phyloP scores from a whole-genome alignment of 2,113 vertebrate species.

The Hydrolagus affinis region DNA sequence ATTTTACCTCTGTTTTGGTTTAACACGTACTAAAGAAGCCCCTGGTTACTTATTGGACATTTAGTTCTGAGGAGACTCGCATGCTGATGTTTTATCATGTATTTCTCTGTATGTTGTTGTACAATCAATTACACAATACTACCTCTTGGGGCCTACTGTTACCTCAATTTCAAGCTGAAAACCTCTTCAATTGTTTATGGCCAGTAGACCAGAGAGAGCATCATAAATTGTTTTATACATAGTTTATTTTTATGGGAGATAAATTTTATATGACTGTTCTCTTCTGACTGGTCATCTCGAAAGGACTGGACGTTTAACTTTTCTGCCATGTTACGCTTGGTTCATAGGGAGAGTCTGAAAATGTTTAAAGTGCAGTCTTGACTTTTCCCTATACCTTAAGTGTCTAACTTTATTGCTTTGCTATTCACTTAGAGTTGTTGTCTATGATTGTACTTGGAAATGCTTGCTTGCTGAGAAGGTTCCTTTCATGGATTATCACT shows the following conservation, averaged over 20 bases:
- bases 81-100: constrained; percentile 60
- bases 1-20: constrained; percentile 8
- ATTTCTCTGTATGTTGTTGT: constrained; percentile 69
- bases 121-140: constrained; percentile 89
- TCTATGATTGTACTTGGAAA: constrained; percentile 76
- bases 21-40: constrained; percentile 14
- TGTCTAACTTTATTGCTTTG: constrained; percentile 68
- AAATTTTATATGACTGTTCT: constrained; percentile 87
- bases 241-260: constrained; percentile 92
- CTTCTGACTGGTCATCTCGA: constrained; percentile 69
- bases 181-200: constrained; percentile 64
- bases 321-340: constrained; percentile 53
- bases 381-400: constrained; percentile 51
- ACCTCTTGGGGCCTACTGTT: constrained; percentile 91
- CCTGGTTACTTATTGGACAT: constrained; percentile 41
- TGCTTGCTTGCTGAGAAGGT: constrained; percentile 77
- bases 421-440: constrained; percentile 71
- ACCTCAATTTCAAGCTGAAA: constrained; percentile 88
- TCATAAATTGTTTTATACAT: constrained; percentile 85
- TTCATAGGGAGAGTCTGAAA: constrained; percentile 62
- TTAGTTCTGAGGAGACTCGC: constrained; percentile 57
- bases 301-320: constrained; percentile 72
- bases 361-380: constrained; percentile 55
- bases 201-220: constrained; percentile 73
- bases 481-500: constrained; percentile 80